Conservation (phyloP, 2,888 invertebrate species). For the Agrotis exclamationis region DNA sequence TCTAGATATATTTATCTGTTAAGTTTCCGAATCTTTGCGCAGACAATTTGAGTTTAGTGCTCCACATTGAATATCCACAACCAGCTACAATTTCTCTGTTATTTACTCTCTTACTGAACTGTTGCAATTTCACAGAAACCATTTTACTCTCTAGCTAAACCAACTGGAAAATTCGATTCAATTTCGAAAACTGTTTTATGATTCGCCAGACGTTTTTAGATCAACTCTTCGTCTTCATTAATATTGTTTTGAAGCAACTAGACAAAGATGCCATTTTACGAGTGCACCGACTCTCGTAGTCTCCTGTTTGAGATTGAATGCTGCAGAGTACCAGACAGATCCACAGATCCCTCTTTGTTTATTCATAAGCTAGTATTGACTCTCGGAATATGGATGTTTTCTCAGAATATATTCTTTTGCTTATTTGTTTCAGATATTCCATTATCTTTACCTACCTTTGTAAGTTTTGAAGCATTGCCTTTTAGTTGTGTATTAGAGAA, state of each 20-base stretch:
- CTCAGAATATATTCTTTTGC: slow-evolving; percentile 43
- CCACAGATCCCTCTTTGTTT: slow-evolving; percentile 52
- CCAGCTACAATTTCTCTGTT: slow-evolving; percentile 4
- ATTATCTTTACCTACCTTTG: slow-evolving; percentile 5
- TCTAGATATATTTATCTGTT: background rate
- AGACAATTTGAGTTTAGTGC: slow-evolving; percentile 1
- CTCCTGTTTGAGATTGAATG: slow-evolving; percentile 53
- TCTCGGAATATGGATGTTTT: slow-evolving; percentile 28
- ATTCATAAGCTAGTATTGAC: slow-evolving; percentile 54
- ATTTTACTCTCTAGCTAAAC: slow-evolving; percentile 9
- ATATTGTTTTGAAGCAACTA: slow-evolving; percentile 38
- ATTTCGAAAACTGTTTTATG: slow-evolving; percentile 36
- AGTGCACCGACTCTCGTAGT: slow-evolving; percentile 59
- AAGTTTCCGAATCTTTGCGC: background rate
- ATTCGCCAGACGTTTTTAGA: slow-evolving; percentile 27
- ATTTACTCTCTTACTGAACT: background rate
- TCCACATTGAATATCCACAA: background rate
- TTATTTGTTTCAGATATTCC: slow-evolving; percentile 36
- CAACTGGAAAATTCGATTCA: slow-evolving; percentile 10
- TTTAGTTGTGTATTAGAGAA: background rate
- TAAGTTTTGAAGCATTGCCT: background rate
- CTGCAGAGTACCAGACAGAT: slow-evolving; percentile 38
- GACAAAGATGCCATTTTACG: slow-evolving; percentile 55
- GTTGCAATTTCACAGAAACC: slow-evolving; percentile 4
- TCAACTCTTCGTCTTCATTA: slow-evolving; percentile 19